phyloP scores from a whole-genome alignment of 2,113 vertebrate genomes.

The Dolichallabes microphthalmus region DNA sequence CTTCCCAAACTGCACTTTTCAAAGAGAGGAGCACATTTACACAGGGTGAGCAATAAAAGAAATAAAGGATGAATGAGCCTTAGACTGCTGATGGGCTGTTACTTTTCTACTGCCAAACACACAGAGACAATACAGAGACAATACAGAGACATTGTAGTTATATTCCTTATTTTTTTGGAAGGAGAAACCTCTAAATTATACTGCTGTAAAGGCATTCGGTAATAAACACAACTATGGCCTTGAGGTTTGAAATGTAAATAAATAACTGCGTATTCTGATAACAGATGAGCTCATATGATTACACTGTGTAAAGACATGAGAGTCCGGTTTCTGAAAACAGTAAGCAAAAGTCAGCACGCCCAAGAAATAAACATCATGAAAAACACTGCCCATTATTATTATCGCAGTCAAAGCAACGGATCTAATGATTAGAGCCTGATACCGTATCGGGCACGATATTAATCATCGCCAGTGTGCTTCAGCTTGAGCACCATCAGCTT shows the following conservation, averaged over 20 bases:
- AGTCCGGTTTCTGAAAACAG: neutral
- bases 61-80: conserved; percentile 12
- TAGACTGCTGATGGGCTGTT: conserved; percentile 35
- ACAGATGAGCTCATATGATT: conserved; percentile 39
- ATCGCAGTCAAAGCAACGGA: conserved; percentile 12
- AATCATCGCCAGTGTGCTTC: conserved; percentile 26
- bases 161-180: conserved; percentile 13
- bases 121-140: conserved; percentile 33
- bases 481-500: conserved; percentile 6
- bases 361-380: neutral
- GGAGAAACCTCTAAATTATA: neutral
- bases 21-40: neutral
- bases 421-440: conserved; percentile 15
- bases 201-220: neutral
- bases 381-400: conserved; percentile 17
- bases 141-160: conserved; percentile 21
- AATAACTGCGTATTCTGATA: conserved; percentile 23
- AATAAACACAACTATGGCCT: conserved; percentile 4
- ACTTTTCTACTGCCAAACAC: conserved; percentile 39
- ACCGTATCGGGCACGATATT: conserved; percentile 13
- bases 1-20: neutral
- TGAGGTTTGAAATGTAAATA: conserved; percentile 20
- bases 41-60: neutral
- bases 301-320: neutral
- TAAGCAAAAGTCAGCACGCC: neutral